phyloP scores from a whole-genome alignment of 1,140 invertebrate genomes.

The Carcinoscorpius rotundicauda region DNA sequence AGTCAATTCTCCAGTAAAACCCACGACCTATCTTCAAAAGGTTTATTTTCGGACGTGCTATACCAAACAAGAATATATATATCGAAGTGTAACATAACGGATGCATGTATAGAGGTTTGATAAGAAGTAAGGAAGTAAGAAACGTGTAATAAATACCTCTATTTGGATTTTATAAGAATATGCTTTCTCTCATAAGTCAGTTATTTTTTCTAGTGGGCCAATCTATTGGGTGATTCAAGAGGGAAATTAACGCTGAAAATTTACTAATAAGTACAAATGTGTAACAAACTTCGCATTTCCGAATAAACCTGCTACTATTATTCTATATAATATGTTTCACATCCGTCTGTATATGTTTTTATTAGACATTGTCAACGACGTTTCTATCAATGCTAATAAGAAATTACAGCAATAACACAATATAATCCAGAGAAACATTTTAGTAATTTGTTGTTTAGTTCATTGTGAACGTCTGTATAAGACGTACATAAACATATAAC shows the following conservation, averaged over 20 bases:
- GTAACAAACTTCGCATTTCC: too few relatives aligned
- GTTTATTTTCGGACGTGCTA: conserved; percentile 20
- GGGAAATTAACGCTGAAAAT: background rate
- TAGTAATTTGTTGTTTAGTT: too few relatives aligned
- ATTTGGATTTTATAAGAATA: background rate
- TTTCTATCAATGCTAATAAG: too few relatives aligned
- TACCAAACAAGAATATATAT: conserved; percentile 1
- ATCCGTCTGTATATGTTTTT: too few relatives aligned
- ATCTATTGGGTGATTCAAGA: background rate
- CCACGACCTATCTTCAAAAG: conserved; percentile 13
- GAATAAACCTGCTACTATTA: too few relatives aligned
- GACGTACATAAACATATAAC: too few relatives aligned
- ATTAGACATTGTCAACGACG: too few relatives aligned
- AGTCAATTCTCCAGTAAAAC: conserved; percentile 27
- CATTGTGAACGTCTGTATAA: too few relatives aligned
- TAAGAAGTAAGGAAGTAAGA: background rate
- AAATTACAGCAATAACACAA: too few relatives aligned
- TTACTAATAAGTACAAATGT: too few relatives aligned
- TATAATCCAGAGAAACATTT: too few relatives aligned
- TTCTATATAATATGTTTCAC: too few relatives aligned
- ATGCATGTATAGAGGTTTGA: background rate
- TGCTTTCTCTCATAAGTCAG: background rate
- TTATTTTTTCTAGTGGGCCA: background rate
- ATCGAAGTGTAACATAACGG: background rate
- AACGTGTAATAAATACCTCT: background rate